Base-by-base conservation (phyloP, 2,888 invertebrate genomes). In the Drosophila trichaetosa region DNA sequence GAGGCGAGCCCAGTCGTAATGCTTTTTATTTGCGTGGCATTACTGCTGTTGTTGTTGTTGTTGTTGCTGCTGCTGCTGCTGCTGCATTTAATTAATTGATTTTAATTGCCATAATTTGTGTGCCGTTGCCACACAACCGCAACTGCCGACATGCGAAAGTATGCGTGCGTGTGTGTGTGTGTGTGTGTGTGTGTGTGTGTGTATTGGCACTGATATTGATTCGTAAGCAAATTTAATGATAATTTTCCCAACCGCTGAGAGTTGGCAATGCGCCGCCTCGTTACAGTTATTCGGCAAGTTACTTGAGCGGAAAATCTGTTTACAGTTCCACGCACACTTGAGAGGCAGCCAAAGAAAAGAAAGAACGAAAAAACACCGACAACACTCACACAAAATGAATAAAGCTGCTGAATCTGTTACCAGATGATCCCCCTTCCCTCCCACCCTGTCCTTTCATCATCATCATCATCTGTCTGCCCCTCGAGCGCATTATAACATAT, bases 81-180 rank as follows among this genome's bases (percentile, higher is more conserved):
- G 85, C 84, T 86, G 90, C 87, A 89, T 89, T 89, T 90, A 90
- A 89, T 89, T 89, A 89, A 90, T 89, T 90, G 90, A 89, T 89
- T 90, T 89, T 89, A 89, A 89, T 90, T 89, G 90, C 89, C 90
- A 87, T 89, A 89, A 89, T 89, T 89, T 89, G 90, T 90, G 88
- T 89, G 89, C 73, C 87, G 89, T 89, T 87, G 83, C 87, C 87
- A 88, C 88, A 88, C 82, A 85, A 83, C 88, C 85, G 78, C 88
- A 85, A 80, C 81, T 74, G 79, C 56, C 70, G 83, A 81, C 81
- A 82, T 84, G 75, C 83, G 58, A 49, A 18, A 48, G 34, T 54
- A 52, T 49, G 62, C 62, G 48, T 52, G 24, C 24, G 24, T 24
- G 59, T 46, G 54, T 66, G 60, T 31, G 36, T 61, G 33, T 27